A percentile compares a stretch with the other conserved stretches of the same genome.
These are phyloP conservation scores for Choloepus hoffmanni DNA, from an alignment of 2,113 vertebrate genomes.

Conservation along the genomic window DNA sequence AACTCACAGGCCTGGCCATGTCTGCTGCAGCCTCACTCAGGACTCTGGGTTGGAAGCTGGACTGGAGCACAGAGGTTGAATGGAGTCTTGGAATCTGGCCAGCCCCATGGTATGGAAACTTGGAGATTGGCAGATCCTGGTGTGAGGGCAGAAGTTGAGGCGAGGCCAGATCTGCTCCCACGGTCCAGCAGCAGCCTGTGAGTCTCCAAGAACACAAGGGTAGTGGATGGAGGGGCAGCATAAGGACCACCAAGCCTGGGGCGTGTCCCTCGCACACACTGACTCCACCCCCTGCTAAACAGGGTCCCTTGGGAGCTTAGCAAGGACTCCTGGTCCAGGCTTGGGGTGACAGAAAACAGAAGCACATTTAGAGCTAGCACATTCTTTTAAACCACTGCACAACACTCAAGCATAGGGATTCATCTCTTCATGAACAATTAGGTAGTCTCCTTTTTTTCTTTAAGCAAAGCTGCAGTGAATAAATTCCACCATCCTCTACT, in stretches of 20 bases:
- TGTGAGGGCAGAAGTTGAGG: neutral
- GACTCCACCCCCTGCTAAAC: neutral
- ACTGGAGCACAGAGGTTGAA: neutral
- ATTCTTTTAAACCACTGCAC: neutral
- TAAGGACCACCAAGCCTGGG: fast-evolving
- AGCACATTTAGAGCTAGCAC: too few species aligned
- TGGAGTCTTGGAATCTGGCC: neutral
- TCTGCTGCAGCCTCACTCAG: neutral
- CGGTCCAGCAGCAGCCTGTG: neutral
- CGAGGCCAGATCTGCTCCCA: neutral
- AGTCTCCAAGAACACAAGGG: neutral
- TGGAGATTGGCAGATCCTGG: neutral
- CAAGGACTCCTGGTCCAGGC: neutral
- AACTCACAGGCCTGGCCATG: neutral
- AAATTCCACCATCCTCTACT: neutral
- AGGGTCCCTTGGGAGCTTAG: too few species aligned
- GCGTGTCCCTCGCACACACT: neutral
- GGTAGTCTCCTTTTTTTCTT: neutral
- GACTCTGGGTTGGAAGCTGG: neutral
- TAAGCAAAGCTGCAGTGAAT: neutral
- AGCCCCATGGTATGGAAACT: neutral
- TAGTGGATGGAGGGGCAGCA: neutral
- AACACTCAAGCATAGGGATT: neutral
- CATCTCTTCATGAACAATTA: neutral
- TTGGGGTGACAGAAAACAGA: neutral